A percentile compares a stretch with the other conserved stretches of the same genome.
These are phyloP conservation scores for Napeogenes sylphis DNA, from an alignment of 2,888 invertebrate species.

Conservation along the genomic window DNA sequence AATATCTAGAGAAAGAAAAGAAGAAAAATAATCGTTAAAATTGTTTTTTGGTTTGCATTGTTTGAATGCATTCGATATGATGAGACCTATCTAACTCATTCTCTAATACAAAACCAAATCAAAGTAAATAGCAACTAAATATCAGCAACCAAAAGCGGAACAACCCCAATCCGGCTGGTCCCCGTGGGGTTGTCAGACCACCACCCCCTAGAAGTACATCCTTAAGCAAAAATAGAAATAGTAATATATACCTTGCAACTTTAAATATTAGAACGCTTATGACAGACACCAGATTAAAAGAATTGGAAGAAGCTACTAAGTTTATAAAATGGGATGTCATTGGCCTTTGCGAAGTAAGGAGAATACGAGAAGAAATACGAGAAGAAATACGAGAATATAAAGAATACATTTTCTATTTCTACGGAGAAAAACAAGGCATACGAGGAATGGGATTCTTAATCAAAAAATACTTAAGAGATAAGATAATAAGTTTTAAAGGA, in stretches of 20 bases:
- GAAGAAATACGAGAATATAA: conserved; percentile 25
- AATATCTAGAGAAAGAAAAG: conserved; percentile 24
- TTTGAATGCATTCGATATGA: conserved; percentile 22
- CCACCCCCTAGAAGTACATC: conserved; percentile 21
- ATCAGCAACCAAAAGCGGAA: conserved; percentile 22
- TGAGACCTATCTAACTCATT: conserved; percentile 21
- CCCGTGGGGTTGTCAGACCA: conserved; percentile 29
- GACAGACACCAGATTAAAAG: conserved; percentile 14
- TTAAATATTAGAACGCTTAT: conserved; percentile 26
- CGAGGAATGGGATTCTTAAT: conserved; percentile 26
- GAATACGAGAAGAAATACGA: no score
- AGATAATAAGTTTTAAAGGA: conserved; percentile 24
- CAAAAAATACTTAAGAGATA: conserved; percentile 26
- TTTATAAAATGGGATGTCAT: conserved; percentile 33
- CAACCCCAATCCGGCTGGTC: conserved; percentile 33
- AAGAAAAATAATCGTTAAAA: no score
- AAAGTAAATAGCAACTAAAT: conserved; percentile 15
- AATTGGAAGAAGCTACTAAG: conserved; percentile 27
- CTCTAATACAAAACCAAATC: conserved; percentile 8
- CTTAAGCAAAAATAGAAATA: conserved; percentile 9
- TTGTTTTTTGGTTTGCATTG: conserved; percentile 1
- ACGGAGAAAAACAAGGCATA: conserved; percentile 18
- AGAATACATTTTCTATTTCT: conserved; percentile 23
- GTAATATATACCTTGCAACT: conserved; percentile 18
- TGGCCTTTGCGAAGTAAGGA: conserved; percentile 32